Percentiles rank a stretch among this genome's conserved stretches.
Conservation (phyloP, 1,140 invertebrate species). For the Propsilocerus akamusi region DNA sequence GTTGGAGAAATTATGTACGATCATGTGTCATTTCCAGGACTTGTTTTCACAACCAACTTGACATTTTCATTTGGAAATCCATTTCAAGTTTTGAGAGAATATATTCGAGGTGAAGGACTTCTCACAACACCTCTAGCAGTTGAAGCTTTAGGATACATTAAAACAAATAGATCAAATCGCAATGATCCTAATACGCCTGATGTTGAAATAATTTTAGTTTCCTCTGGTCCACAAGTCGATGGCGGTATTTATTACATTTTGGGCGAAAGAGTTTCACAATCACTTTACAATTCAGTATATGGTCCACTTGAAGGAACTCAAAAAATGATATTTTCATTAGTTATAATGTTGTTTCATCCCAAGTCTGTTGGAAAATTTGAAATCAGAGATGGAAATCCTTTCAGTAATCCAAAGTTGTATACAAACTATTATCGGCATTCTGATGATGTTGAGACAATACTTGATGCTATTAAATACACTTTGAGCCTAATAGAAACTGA, state of each 20-base stretch:
- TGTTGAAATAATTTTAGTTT: slow-evolving; percentile 20
- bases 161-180: slow-evolving; percentile 21
- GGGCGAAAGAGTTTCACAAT: slow-evolving; percentile 23
- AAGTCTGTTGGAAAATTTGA: slow-evolving; percentile 38
- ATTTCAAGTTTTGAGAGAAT: slow-evolving; percentile 8
- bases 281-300: slow-evolving; percentile 11
- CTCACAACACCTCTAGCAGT: slow-evolving; percentile 34
- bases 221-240: slow-evolving; percentile 25
- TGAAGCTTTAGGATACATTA: slow-evolving; percentile 42
- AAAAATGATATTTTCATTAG: slow-evolving; percentile 10
- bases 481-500: slow-evolving; percentile 24
- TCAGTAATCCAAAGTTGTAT: slow-evolving; percentile 39
- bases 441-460: slow-evolving; percentile 28
- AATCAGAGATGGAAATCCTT: slow-evolving; percentile 35
- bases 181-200: slow-evolving; percentile 22
- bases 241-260: slow-evolving; percentile 25
- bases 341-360: slow-evolving; percentile 36
- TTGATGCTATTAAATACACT: slow-evolving; percentile 27
- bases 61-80: slow-evolving; percentile 11
- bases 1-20: slow-evolving; percentile 46
- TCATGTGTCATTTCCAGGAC: slow-evolving; percentile 35
- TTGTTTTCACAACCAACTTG: slow-evolving; percentile 16
- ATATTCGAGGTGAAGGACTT: slow-evolving; percentile 24
- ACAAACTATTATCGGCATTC: slow-evolving; percentile 38
- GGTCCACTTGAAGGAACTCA: slow-evolving; percentile 5